phyloP scores from a whole-genome alignment of 2,888 invertebrate genomes.

The Drosophila kuntzei region DNA sequence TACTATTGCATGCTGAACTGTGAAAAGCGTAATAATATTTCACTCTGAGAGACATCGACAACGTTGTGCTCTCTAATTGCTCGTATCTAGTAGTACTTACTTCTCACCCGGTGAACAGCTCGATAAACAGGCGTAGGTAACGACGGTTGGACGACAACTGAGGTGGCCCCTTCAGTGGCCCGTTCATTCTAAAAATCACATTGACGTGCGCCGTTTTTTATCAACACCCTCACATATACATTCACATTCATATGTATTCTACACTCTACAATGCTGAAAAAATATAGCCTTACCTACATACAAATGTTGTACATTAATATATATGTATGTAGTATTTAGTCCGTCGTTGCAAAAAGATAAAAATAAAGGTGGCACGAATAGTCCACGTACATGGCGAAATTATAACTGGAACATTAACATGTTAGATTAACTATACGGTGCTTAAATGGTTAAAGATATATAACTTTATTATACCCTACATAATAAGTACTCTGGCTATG shows the following conservation, averaged over 20 bases:
- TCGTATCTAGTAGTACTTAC: slow-evolving; percentile 57
- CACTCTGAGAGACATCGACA: slow-evolving; percentile 3
- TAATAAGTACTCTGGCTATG: too few species aligned
- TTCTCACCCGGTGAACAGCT: slow-evolving; percentile 28
- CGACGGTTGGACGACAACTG: slow-evolving; percentile 67
- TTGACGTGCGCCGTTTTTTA: slow-evolving; percentile 57
- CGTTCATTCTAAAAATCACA: slow-evolving; percentile 31
- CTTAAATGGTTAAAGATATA: not conserved
- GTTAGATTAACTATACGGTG: not conserved
- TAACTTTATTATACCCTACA: not conserved
- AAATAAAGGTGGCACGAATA: slow-evolving; percentile 39
- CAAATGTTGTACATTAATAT: slow-evolving; percentile 15
- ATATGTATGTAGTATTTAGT: slow-evolving; percentile 23
- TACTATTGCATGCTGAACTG: not conserved
- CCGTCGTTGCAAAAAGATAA: slow-evolving; percentile 42
- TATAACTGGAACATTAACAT: slow-evolving; percentile 31
- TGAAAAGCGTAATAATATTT: not conserved
- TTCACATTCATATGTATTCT: slow-evolving; percentile 4
- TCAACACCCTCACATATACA: slow-evolving; percentile 18
- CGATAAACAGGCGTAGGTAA: slow-evolving; percentile 49
- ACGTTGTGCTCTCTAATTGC: not conserved
- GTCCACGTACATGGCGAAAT: slow-evolving; percentile 32
- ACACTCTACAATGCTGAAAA: slow-evolving; percentile 2
- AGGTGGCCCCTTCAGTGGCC: slow-evolving; percentile 30
- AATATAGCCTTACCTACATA: not conserved